Evolutionary conservation across 2,888 invertebrate species (phyloP).

Genomic region (Thera britannica): DNA sequence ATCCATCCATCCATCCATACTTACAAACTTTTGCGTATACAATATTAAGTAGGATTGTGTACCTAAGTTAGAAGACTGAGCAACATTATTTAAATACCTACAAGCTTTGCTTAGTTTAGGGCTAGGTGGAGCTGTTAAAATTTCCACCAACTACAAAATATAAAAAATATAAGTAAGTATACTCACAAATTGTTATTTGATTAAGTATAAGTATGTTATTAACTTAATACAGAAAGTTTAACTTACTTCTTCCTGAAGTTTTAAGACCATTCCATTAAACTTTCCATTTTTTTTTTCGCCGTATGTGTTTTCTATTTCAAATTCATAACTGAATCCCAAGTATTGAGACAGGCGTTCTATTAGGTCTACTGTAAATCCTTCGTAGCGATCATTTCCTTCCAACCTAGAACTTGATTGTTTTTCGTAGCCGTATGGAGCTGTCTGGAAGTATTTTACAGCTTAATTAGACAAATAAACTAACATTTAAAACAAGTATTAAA

Average conservation of each 20-base stretch:
- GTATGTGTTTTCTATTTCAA: slow-evolving; percentile 89
- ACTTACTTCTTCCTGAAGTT: slow-evolving; percentile 88
- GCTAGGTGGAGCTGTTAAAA: too few relatives aligned
- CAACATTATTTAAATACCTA: too few relatives aligned
- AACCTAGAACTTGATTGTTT: slow-evolving; percentile 86
- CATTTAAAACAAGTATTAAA: too few relatives aligned
- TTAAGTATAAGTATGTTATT: too few relatives aligned
- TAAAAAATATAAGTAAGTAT: too few relatives aligned
- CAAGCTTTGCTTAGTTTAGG: too few relatives aligned
- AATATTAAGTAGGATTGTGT: too few relatives aligned
- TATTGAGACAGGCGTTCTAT: slow-evolving; percentile 90
- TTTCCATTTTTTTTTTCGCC: slow-evolving; percentile 68
- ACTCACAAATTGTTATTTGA: too few relatives aligned
- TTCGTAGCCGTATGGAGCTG: slow-evolving; percentile 93
- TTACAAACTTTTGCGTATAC: too few relatives aligned
- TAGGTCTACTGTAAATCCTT: slow-evolving; percentile 95
- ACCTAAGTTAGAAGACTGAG: too few relatives aligned
- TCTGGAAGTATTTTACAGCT: slow-evolving; percentile 76
- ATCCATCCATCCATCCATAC: too few relatives aligned
- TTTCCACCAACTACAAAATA: too few relatives aligned
- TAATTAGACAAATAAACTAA: not conserved
- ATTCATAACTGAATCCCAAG: slow-evolving; percentile 92
- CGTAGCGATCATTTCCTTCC: slow-evolving; percentile 92
- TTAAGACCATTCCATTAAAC: slow-evolving; percentile 87
- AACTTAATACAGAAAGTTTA: not conserved